Percentiles rank a stretch among this genome's conserved stretches.
Evolutionary conservation across 2,888 invertebrate genomes (phyloP).

Genomic region (Himalopsyche japonica): DNA sequence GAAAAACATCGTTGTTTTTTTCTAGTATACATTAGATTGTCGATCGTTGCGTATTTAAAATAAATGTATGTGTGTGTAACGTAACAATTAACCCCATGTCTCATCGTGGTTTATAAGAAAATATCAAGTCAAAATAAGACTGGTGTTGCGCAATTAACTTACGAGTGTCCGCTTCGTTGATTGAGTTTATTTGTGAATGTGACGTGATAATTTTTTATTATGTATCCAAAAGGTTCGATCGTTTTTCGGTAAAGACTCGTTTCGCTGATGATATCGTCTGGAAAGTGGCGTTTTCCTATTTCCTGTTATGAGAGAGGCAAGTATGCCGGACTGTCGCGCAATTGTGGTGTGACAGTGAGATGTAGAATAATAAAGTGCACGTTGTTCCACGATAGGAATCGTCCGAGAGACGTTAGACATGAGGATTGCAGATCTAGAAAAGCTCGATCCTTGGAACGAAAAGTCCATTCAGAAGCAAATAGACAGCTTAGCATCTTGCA

Average conservation of each 20-base stretch:
- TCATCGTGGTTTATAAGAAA: no score
- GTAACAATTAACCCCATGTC: no score
- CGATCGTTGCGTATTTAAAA: background rate
- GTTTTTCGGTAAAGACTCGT: background rate
- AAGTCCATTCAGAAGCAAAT: constrained; percentile 22
- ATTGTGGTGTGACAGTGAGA: background rate
- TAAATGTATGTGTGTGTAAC: no score
- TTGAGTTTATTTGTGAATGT: no score
- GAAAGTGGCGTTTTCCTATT: background rate
- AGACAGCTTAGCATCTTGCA: constrained; percentile 18
- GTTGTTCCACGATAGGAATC: background rate
- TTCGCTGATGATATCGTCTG: background rate
- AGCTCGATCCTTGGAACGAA: constrained; percentile 30
- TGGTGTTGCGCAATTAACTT: no score
- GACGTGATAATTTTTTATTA: background rate
- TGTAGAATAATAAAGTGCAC: background rate
- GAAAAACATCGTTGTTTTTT: background rate
- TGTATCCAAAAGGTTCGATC: background rate
- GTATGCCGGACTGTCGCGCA: background rate
- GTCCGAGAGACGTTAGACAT: constrained; percentile 10
- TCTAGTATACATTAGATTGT: background rate
- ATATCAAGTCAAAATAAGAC: no score
- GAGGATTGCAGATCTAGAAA: constrained; percentile 30
- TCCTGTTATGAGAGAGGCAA: background rate
- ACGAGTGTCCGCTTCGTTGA: no score